phyloP scores from a whole-genome alignment of 2,888 invertebrate species.

The Chironomus tentans region DNA sequence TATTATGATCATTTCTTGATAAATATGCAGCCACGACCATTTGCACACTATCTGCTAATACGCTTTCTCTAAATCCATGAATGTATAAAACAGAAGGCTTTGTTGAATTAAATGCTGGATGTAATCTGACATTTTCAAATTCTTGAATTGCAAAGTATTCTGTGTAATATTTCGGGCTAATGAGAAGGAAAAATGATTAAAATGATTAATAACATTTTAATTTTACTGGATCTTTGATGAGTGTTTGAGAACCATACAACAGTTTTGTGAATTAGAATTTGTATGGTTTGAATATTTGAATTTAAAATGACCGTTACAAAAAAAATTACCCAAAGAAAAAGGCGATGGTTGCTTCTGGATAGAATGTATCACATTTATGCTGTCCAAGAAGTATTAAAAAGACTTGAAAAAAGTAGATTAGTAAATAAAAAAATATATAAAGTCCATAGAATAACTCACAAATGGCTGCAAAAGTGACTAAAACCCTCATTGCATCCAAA shows the following conservation, averaged over 20 bases:
- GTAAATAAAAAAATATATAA: not conserved
- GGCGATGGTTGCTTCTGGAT: not conserved
- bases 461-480: not conserved
- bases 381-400: not conserved
- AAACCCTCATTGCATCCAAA: not conserved
- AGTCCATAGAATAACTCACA: not conserved
- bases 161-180: conserved; percentile 30
- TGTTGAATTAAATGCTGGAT: conserved; percentile 41
- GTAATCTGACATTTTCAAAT: conserved; percentile 37
- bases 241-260: too few relatives aligned
- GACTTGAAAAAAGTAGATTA: not conserved
- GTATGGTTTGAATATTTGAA: too few relatives aligned
- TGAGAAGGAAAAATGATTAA: not conserved
- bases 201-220: too few relatives aligned
- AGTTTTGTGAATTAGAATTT: too few relatives aligned
- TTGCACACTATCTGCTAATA: conserved; percentile 45
- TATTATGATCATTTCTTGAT: conserved; percentile 42
- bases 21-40: conserved; percentile 44
- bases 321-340: not conserved
- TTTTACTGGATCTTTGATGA: not conserved
- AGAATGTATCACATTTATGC: not conserved
- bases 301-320: not conserved
- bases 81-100: conserved; percentile 44
- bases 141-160: conserved; percentile 33
- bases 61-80: conserved; percentile 46